These are phyloP conservation scores for Strongylocentrotus purpuratus DNA, from an alignment of 35 echinoderm and acorn worm genomes.

Conservation along the genomic window DNA sequence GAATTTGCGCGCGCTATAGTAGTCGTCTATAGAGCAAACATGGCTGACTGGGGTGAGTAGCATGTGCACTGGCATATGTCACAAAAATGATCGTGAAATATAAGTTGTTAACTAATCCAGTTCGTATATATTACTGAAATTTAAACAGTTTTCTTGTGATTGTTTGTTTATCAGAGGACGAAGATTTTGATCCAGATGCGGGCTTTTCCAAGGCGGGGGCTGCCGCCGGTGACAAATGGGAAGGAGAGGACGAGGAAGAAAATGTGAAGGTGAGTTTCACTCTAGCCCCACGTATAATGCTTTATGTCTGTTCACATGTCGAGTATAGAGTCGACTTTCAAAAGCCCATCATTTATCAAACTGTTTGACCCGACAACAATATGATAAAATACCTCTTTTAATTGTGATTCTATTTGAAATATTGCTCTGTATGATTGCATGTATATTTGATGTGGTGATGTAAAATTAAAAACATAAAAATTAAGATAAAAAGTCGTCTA, in stretches of 20 bases:
- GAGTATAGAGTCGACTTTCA: too few species aligned
- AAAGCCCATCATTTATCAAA: too few species aligned
- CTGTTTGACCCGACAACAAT: too few species aligned
- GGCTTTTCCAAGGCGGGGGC: constrained; percentile 37
- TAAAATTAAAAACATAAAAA: too few species aligned
- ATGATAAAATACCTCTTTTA: too few species aligned
- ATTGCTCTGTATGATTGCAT: too few species aligned
- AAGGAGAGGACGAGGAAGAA: constrained; percentile 76
- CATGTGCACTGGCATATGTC: constrained; percentile 54
- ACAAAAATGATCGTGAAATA: neutral
- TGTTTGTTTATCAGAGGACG: constrained; percentile 52
- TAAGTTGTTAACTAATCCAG: neutral
- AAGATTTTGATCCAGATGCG: constrained; percentile 81
- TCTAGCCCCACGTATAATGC: neutral
- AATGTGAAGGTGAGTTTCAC: constrained; percentile 66
- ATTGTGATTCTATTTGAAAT: too few species aligned
- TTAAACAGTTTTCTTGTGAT: neutral
- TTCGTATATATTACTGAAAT: neutral
- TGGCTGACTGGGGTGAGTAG: constrained; percentile 73
- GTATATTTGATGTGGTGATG: neutral
- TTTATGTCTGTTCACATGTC: neutral
- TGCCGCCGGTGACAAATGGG: constrained; percentile 68
- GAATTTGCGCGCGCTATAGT: too few species aligned
- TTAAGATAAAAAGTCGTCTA: too few species aligned
- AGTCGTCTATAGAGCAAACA: constrained; percentile 5